Percentiles rank a stretch among this genome's conserved stretches.
Evolutionary conservation across 2,797 vertebrate genomes (phyloP).

Genomic region (Syngnathus rostellatus): DNA sequence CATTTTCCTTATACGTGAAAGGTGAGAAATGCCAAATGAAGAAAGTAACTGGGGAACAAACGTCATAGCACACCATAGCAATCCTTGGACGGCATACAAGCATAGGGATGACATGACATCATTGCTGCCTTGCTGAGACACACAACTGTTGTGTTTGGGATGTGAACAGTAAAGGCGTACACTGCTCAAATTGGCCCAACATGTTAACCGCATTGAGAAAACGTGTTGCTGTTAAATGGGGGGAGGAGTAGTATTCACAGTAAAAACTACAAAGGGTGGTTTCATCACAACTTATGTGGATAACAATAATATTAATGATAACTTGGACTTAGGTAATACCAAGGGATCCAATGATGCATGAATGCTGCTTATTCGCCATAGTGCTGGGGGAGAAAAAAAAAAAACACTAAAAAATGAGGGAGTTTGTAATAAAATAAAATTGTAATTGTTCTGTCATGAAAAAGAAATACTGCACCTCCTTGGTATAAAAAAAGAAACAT

Average conservation of each 20-base stretch:
- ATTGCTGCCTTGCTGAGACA: background rate
- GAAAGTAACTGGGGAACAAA: background rate
- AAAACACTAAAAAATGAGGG: too few species aligned
- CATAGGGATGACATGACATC: background rate
- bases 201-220: too few species aligned
- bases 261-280: background rate
- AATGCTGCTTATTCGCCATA: background rate
- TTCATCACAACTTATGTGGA: background rate
- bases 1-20: background rate
- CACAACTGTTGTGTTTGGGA: background rate
- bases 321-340: background rate
- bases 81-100: background rate
- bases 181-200: background rate
- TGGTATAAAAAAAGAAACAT: background rate
- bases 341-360: background rate
- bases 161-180: background rate
- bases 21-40: background rate
- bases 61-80: background rate
- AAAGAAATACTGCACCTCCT: background rate
- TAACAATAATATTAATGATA: background rate
- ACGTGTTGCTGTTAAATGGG: background rate
- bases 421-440: too few species aligned
- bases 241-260: background rate
- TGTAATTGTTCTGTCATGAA: too few species aligned
- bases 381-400: too few species aligned